Evolutionary conservation across 2,888 invertebrate genomes (phyloP), one percentile per base, ranked within the genome.

Genomic region (Ariolimax columbianus): DNA sequence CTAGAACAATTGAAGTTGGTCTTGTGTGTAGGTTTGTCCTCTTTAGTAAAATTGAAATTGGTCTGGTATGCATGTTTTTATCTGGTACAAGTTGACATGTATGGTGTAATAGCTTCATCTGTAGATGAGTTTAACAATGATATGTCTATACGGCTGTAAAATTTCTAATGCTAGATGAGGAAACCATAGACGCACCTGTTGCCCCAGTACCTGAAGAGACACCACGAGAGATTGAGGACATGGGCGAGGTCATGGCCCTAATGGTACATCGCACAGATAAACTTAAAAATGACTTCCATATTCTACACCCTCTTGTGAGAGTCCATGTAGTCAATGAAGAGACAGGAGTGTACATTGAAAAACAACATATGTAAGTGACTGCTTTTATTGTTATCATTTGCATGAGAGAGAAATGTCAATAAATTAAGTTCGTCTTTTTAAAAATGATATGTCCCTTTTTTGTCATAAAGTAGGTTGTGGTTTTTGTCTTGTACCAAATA

Each of bases 231-330:
- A 89, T 91, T 11, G 89, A 91, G 68, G 93, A 93, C 87, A 89
- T 90, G 9, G 94, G 94, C 14, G 88, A 91, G 47, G 90, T 95
- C 77, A 92, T 95, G 66, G 95, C 95, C 4, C 92, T 96, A 47
- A 95, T 94, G 33, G 92, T 96, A 84, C 96, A 96, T 90, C 94
- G 95, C 87, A 95, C 95, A 17, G 96, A 96, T 92, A 94, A 95
- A 89, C 93, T 96, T 30, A 95, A 95, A 89, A 93, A 95, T 78
- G 95, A 96, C 93, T 95, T 95, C 85, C 93, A 95, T 77, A 95
- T 96, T 36, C 93, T 95, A 80, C 96, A 96, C 93, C 96, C 96
- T 0, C 94, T 96, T 90, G 95, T 96, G 17, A 95, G 96, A 90
- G 95, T 96, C 38, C 95, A 96, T 88, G 92, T 96, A 14, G 94